Evolutionary conservation across 2,113 vertebrate genomes (phyloP), one percentile per base, ranked within the genome.

Genomic region (Lonchura striata): DNA sequence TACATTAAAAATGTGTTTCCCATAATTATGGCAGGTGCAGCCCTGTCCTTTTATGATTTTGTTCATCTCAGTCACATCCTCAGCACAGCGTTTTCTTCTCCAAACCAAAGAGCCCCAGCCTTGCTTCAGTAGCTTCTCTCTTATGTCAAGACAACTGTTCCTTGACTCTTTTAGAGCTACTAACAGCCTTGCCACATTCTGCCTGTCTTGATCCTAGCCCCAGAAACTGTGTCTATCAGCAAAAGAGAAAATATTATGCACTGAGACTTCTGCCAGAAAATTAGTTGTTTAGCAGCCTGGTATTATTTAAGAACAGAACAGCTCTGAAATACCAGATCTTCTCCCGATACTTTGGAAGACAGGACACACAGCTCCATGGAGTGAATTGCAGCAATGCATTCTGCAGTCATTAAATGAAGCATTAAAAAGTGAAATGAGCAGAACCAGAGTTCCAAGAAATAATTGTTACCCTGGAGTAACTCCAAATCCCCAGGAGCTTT

Each of bases 221-320:
- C 31, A 82, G 49, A 50, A 81, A 35, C 5, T 8, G 3, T 33
- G 21, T 79, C 79, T 86, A 64, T 56, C 37, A 87, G 31, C 22
- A 41, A 71, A 91, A 57, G 0, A 80, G 68, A 82, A 85, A 94
- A 86, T 17, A 72, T 4, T 42, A 30, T 7, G 10, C 37, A 33
- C 37, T 31, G 33, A 74, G 11, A 65, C 6, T 63, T 42, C 42
- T 80, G 49, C 10, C 39, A n/a, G 11, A 78, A 88, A 25, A 35
- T 3, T 1, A 7, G 1, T 1, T 0, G 30, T 37, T 82, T 71
- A 75, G 3, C 4, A 11, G 12, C 56, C 17, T 31, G 16, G 7
- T 41, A 50, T 54, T 59, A 57, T 39, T 88, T 65, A 57, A 85
- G n/a, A 85, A 47, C 13, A 92, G 41, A 72, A 83, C 2, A 52